Evolutionary conservation across 2,797 vertebrate genomes (phyloP).

Genomic region (Protosalanx chinensis): DNA sequence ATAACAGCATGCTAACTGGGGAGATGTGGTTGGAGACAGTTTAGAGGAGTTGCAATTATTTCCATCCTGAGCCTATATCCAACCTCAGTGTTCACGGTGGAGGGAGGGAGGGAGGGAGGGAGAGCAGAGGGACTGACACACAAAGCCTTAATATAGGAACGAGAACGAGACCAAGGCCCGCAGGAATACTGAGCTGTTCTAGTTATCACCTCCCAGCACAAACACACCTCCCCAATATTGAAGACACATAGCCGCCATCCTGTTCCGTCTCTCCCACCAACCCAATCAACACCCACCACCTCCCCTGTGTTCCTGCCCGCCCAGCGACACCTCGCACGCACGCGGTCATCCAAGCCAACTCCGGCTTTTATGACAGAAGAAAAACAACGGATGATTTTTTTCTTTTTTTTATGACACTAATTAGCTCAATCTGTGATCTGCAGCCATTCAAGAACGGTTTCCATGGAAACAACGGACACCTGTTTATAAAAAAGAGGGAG

Average conservation of each 20-base stretch:
- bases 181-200: slow-evolving; percentile 62
- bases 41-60: slow-evolving; percentile 37
- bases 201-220: slow-evolving; percentile 49
- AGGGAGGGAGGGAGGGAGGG: not conserved
- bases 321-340: not conserved
- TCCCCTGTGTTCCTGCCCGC: not conserved
- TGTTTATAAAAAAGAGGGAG: slow-evolving; percentile 22
- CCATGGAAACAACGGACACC: slow-evolving; percentile 58
- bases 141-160: slow-evolving; percentile 68
- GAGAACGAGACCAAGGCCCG: slow-evolving; percentile 68
- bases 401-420: slow-evolving; percentile 16
- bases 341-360: not conserved
- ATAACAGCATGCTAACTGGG: slow-evolving; percentile 42
- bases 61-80: slow-evolving; percentile 37
- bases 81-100: slow-evolving; percentile 11
- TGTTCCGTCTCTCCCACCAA: slow-evolving; percentile 11
- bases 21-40: slow-evolving; percentile 43
- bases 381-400: slow-evolving; percentile 1
- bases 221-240: slow-evolving; percentile 25
- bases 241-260: slow-evolving; percentile 23
- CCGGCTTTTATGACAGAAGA: not conserved
- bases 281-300: not conserved
- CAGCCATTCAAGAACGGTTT: slow-evolving; percentile 38
- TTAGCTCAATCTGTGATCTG: slow-evolving; percentile 31
- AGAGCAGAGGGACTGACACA: slow-evolving; percentile 49